Conservation (phyloP, 2,797 vertebrate species). For the Percopsis omiscomaycus region DNA sequence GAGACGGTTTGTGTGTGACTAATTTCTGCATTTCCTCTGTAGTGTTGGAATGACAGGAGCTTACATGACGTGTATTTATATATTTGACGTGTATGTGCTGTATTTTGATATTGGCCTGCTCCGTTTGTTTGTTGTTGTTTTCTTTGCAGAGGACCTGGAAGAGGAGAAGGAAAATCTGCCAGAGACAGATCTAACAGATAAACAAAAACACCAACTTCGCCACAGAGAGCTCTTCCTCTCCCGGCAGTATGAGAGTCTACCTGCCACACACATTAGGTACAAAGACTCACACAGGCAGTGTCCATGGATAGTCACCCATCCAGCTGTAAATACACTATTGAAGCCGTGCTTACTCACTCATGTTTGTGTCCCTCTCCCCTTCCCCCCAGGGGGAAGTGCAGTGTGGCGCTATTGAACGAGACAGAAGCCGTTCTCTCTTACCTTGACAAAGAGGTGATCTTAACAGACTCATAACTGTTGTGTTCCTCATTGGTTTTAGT, state of each 20-base stretch:
- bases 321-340: conserved; percentile 29
- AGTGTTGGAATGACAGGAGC: no score
- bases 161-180: conserved; percentile 89
- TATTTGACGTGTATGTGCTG: no score
- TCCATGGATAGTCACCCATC: conserved; percentile 40
- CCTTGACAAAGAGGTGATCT: conserved; percentile 94
- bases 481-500: neutral
- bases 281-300: conserved; percentile 17
- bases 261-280: conserved; percentile 96
- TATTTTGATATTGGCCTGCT: no score
- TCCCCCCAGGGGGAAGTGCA: conserved; percentile 90
- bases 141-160: conserved; percentile 89
- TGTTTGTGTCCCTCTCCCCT: conserved; percentile 40
- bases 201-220: conserved; percentile 96
- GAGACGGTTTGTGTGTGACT: no score
- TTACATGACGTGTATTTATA: no score
- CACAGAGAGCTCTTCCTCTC: conserved; percentile 96
- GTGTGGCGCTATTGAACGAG: conserved; percentile 93
- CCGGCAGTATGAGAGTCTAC: conserved; percentile 93
- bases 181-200: conserved; percentile 90
- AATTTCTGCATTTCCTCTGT: no score
- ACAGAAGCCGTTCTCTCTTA: conserved; percentile 94
- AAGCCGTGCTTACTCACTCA: conserved; percentile 18
- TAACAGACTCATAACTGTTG: conserved; percentile 6
- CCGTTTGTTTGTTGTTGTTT: neutral